These are phyloP conservation scores for Drosophila hamatofila DNA, from an alignment of 2,888 invertebrate genomes.

Conservation along the genomic window DNA sequence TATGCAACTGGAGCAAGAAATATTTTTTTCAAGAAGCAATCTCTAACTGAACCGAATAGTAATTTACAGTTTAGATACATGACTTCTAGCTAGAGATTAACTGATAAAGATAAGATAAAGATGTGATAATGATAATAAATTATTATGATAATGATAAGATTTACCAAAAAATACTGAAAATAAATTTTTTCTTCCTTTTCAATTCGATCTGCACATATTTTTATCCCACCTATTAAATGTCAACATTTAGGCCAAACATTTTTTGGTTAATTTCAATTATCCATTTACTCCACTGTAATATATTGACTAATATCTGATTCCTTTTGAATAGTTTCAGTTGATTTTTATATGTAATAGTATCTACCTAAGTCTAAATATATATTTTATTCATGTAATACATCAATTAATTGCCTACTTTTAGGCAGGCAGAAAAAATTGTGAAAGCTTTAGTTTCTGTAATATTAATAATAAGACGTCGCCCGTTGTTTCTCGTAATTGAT, in stretches of 20 bases:
- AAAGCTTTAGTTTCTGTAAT: constrained; percentile 16
- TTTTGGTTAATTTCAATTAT: neutral
- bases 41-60: neutral
- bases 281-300: too few relatives aligned
- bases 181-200: too few relatives aligned
- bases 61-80: neutral
- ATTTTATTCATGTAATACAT: too few relatives aligned
- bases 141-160: neutral
- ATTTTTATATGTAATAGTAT: too few relatives aligned
- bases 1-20: neutral
- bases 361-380: neutral
- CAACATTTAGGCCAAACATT: neutral
- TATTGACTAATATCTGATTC: neutral
- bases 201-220: too few relatives aligned
- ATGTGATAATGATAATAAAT: neutral
- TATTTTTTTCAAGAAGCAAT: neutral
- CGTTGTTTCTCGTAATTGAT: constrained; percentile 18
- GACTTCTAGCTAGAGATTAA: neutral
- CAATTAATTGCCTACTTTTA: constrained; percentile 35
- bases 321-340: neutral
- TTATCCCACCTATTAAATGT: too few relatives aligned
- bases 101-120: neutral
- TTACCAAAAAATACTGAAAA: neutral
- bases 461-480: constrained; percentile 1
- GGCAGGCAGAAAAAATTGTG: neutral